phyloP scores from a whole-genome alignment of 2,113 vertebrate species.

The Bufo bufo region DNA sequence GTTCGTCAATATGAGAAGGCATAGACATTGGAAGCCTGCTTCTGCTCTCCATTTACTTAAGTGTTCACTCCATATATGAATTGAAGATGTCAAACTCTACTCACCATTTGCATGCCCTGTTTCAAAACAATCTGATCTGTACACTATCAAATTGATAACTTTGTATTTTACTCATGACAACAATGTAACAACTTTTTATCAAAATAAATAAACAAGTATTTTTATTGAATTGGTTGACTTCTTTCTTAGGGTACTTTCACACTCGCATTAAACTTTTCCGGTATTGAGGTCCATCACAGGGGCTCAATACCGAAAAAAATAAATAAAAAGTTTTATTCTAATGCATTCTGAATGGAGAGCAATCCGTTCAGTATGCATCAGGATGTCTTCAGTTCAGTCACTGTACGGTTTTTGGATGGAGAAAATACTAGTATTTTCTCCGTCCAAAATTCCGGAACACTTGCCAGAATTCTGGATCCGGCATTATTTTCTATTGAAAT shows the following conservation, averaged over 20 bases:
- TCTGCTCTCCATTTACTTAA: background rate
- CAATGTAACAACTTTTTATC: conserved; percentile 51
- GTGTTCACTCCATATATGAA: conserved; percentile 62
- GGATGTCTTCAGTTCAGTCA: too few species aligned
- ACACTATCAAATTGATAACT: conserved; percentile 16
- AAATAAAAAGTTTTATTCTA: too few species aligned
- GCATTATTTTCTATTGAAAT: too few species aligned
- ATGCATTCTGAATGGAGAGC: too few species aligned
- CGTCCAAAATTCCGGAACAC: too few species aligned
- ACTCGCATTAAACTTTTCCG: too few species aligned
- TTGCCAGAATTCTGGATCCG: too few species aligned
- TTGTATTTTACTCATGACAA: background rate
- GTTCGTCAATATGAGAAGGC: conserved; percentile 93
- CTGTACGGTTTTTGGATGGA: too few species aligned
- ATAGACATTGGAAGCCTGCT: conserved; percentile 64
- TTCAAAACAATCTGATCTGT: conserved; percentile 19
- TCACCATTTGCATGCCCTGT: conserved; percentile 9
- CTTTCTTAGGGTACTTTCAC: background rate
- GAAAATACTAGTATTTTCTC: too few species aligned
- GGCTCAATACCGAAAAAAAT: too few species aligned
- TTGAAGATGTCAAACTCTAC: conserved; percentile 36
- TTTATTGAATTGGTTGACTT: background rate
- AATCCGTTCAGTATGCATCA: too few species aligned
- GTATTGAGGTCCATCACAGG: too few species aligned
- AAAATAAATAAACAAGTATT: conserved; percentile 38